Evolutionary conservation across 2,797 vertebrate species (phyloP), one percentile per base, ranked within the genome.

Genomic region (Fringilla coelebs): DNA sequence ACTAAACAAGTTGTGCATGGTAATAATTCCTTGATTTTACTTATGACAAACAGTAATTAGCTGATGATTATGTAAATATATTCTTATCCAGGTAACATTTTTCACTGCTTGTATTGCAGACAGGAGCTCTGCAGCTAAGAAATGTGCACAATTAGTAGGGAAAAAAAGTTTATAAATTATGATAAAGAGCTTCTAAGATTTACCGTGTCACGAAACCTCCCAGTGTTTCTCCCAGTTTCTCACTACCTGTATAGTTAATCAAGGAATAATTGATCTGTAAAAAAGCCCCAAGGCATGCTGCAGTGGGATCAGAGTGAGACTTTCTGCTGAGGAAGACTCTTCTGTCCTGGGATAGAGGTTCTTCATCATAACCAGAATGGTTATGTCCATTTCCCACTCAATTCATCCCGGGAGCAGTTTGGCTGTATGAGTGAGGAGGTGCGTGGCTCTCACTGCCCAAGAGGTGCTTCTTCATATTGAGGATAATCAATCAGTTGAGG

Each of bases 41-140:
- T 93, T 90, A 83, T 62, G 71, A 94, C 90, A 96, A 94, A 87
- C 36, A 72, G 65, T 85, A 94, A 94, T 96, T 96, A 90, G 65
- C 63, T 88, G 2, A 0, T 93, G 75, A 83, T 82, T 94, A 89
- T 95, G 80, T 89, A 97, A 94, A 91, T 94, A 92, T 68, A 82
- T 96, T 94, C 83, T 84, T 79, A 87, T 74, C 57, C 72, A 88
- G 86, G 85, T 95, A 91, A 87, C 75, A 82, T 94, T 96, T 96
- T 93, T 94, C 80, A 94, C 84, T 77, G 57, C 80, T 65, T 90
- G 21, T 89, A 67, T 74, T 3, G 0, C 58, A 96, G 86, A 68
- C 83, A 90, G 83, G 28, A 93, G 65, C 63, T 93, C 80, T 93
- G 60, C 77, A 82, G 74, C 67, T 86, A 76, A 87, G 75, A 79